Conservation (phyloP, 2,888 invertebrate genomes). For the Diloba caeruleocephala region DNA sequence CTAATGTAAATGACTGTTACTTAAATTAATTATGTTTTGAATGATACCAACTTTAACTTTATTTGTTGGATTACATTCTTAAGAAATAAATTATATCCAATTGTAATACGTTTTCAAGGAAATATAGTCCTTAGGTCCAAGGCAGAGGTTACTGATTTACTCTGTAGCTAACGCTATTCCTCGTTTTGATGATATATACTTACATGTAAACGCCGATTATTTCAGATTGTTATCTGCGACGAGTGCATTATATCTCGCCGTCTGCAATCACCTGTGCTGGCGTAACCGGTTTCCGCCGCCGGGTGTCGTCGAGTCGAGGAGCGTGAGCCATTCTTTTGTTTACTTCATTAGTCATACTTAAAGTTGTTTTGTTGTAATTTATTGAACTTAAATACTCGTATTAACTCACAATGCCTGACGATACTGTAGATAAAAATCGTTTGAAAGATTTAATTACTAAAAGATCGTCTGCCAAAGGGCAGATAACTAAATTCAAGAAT, state of each 20-base stretch:
- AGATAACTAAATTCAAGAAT: too few relatives aligned
- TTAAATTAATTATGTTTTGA: too few relatives aligned
- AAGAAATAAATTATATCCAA: too few relatives aligned
- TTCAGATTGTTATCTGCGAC: background rate
- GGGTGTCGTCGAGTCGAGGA: slow-evolving; percentile 4
- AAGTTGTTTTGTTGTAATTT: background rate
- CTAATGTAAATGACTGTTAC: too few relatives aligned
- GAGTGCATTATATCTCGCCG: background rate
- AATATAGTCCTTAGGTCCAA: too few relatives aligned
- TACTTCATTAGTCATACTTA: background rate
- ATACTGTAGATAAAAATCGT: slow-evolving; percentile 10
- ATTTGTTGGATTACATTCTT: too few relatives aligned
- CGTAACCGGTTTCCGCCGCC: slow-evolving; percentile 1
- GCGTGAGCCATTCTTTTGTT: slow-evolving; percentile 11
- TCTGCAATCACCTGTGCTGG: background rate
- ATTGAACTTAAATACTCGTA: too few relatives aligned
- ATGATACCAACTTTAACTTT: too few relatives aligned
- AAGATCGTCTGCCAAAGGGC: slow-evolving; percentile 1
- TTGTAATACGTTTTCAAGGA: too few relatives aligned
- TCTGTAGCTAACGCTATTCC: background rate
- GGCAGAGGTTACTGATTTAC: too few relatives aligned
- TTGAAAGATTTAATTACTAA: background rate
- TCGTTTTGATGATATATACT: background rate
- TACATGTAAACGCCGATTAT: background rate
- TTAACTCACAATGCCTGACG: slow-evolving; percentile 1